Percentiles rank a stretch among this genome's conserved stretches.
Evolutionary conservation across 2,888 invertebrate species (phyloP).

Genomic region (Sarcophaga caerulescens): DNA sequence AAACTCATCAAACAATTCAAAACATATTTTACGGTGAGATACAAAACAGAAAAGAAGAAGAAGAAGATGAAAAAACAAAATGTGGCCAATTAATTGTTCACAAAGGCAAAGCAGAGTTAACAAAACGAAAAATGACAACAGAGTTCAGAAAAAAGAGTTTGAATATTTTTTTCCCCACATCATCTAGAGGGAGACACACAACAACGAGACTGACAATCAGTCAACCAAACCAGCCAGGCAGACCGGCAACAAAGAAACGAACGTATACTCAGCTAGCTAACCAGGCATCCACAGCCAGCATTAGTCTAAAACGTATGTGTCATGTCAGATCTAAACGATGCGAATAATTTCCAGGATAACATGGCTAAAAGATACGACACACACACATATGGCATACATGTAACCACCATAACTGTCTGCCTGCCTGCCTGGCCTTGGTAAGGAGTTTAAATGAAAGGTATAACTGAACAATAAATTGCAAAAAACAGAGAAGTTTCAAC

Average conservation of each 20-base stretch:
- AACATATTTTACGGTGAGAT: constrained; percentile 40
- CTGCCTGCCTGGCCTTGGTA: background rate
- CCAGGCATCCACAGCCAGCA: constrained; percentile 5
- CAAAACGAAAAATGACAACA: background rate
- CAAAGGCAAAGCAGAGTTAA: constrained; percentile 42
- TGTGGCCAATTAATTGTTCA: constrained; percentile 63
- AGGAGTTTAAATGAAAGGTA: background rate
- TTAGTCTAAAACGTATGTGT: constrained; percentile 63
- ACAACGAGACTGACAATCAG: constrained; percentile 15
- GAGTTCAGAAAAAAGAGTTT: background rate
- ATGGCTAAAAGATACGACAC: constrained; percentile 34
- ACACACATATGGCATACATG: constrained; percentile 6
- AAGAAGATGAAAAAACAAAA: background rate
- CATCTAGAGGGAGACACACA: constrained; percentile 43
- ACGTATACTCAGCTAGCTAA: background rate
- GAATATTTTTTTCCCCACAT: constrained; percentile 36
- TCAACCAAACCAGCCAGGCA: constrained; percentile 33
- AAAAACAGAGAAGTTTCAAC: background rate
- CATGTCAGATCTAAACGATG: constrained; percentile 67
- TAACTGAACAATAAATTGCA: background rate
- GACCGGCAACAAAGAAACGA: too few species aligned
- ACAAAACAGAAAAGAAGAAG: constrained; percentile 10
- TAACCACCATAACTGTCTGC: background rate
- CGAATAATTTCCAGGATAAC: constrained; percentile 68
- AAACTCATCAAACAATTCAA: constrained; percentile 38